phyloP scores from a whole-genome alignment of 2,797 vertebrate species.

The Psittacula echo region DNA sequence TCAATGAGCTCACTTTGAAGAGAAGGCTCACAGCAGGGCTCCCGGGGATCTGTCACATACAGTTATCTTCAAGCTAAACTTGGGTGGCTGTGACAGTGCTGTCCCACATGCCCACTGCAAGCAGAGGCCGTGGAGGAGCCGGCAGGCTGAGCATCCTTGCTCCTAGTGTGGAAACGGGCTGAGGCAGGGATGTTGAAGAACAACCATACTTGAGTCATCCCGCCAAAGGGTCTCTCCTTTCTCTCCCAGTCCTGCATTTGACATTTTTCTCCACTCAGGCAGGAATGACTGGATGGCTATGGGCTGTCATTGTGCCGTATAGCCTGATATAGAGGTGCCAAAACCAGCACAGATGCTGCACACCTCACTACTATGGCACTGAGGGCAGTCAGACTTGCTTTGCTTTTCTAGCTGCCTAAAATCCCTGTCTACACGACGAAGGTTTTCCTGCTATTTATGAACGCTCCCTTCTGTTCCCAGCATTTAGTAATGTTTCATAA shows the following conservation, averaged over 20 bases:
- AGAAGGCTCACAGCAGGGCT: not conserved
- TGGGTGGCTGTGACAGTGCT: not conserved
- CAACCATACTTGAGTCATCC: not conserved
- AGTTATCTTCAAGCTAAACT: accelerated
- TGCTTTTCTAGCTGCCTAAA: not conserved
- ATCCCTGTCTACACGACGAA: not conserved
- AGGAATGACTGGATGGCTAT: not conserved
- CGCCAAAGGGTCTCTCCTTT: not conserved
- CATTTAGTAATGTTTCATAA: not conserved
- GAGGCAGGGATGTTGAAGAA: not conserved
- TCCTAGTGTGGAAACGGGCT: not conserved
- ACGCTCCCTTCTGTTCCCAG: not conserved
- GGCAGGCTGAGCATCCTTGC: not conserved
- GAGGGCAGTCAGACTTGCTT: not conserved
- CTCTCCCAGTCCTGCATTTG: not conserved
- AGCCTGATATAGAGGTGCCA: not conserved
- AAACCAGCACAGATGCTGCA: not conserved
- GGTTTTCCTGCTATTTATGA: not conserved
- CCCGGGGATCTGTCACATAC: too few relatives aligned
- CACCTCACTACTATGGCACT: not conserved
- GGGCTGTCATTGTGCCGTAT: accelerated
- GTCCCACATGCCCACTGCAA: too few relatives aligned
- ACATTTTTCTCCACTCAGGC: not conserved
- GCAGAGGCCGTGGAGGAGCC: not conserved
- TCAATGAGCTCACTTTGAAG: not conserved